phyloP scores from a whole-genome alignment of 2,888 invertebrate species.

The Elaeidobius kamerunicus region DNA sequence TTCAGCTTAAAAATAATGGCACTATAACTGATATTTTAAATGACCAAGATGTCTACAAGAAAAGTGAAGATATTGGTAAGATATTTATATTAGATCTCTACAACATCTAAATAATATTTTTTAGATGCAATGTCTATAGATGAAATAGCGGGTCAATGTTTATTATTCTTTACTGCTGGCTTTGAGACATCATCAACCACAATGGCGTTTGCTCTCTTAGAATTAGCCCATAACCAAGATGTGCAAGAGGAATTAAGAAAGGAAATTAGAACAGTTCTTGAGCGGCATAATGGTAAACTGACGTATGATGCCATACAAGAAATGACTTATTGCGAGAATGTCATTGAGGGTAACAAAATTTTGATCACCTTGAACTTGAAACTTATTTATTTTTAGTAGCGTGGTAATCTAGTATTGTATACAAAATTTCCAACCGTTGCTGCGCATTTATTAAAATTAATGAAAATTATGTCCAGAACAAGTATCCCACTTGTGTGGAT shows the following conservation, averaged over 20 bases:
- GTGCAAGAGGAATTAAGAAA: slow-evolving; percentile 33
- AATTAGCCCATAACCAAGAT: slow-evolving; percentile 30
- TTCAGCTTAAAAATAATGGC: slow-evolving; percentile 14
- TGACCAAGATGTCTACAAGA: too few relatives aligned
- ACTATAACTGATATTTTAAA: too few relatives aligned
- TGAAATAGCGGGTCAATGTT: slow-evolving; percentile 35
- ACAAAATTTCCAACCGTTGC: too few relatives aligned
- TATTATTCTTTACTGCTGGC: slow-evolving; percentile 36
- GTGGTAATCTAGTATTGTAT: too few relatives aligned
- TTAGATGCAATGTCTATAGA: slow-evolving; percentile 16
- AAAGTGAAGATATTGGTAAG: too few relatives aligned
- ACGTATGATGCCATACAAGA: slow-evolving; percentile 36
- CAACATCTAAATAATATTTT: neutral
- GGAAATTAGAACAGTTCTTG: slow-evolving; percentile 32
- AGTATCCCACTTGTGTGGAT: too few relatives aligned
- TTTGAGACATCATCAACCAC: slow-evolving; percentile 37
- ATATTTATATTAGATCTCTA: too few relatives aligned
- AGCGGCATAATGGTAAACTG: slow-evolving; percentile 30
- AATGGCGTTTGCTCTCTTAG: slow-evolving; percentile 35
- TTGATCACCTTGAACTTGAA: too few relatives aligned
- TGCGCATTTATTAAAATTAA: too few relatives aligned
- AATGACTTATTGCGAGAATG: slow-evolving; percentile 34
- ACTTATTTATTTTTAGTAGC: too few relatives aligned
- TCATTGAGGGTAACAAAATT: neutral
- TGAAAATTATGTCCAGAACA: too few relatives aligned